A percentile compares a stretch with the other conserved stretches of the same genome.
Evolutionary conservation across 2,888 invertebrate genomes (phyloP).

Genomic region (Xanthorhoe spadicearia): DNA sequence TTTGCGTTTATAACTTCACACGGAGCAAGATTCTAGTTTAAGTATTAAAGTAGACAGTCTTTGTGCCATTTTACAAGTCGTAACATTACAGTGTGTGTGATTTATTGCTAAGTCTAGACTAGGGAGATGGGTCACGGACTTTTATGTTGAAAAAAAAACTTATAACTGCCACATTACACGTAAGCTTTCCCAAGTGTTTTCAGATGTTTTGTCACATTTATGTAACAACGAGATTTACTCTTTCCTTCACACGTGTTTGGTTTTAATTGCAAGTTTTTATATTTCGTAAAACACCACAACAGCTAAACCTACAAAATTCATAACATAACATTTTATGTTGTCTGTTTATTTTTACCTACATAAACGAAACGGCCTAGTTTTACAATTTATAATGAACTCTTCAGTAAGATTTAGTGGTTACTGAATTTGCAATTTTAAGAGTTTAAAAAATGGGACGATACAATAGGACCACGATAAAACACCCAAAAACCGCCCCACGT

Average conservation of each 20-base stretch:
- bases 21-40: constrained; percentile 14
- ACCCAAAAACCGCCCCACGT: background rate
- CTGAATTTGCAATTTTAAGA: too few species aligned
- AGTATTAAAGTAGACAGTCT: constrained; percentile 14
- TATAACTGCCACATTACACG: constrained; percentile 23
- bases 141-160: constrained; percentile 24
- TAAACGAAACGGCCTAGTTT: background rate
- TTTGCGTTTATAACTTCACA: constrained; percentile 23
- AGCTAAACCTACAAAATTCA: background rate
- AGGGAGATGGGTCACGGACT: constrained; percentile 36
- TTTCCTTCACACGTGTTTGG: constrained; percentile 13
- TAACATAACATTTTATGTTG: background rate
- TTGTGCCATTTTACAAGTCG: constrained; percentile 26
- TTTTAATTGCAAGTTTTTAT: constrained; percentile 21
- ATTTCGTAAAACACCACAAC: constrained; percentile 5
- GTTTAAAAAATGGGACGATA: too few species aligned
- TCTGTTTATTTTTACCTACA: background rate
- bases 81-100: constrained; percentile 36
- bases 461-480: too few species aligned
- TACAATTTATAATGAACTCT: too few species aligned
- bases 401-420: too few species aligned
- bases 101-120: constrained; percentile 40
- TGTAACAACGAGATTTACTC: constrained; percentile 24
- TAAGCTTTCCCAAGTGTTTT: constrained; percentile 20
- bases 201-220: constrained; percentile 22